Conservation (phyloP, 1,140 invertebrate species). For the Rhynchophorus ferrugineus region DNA sequence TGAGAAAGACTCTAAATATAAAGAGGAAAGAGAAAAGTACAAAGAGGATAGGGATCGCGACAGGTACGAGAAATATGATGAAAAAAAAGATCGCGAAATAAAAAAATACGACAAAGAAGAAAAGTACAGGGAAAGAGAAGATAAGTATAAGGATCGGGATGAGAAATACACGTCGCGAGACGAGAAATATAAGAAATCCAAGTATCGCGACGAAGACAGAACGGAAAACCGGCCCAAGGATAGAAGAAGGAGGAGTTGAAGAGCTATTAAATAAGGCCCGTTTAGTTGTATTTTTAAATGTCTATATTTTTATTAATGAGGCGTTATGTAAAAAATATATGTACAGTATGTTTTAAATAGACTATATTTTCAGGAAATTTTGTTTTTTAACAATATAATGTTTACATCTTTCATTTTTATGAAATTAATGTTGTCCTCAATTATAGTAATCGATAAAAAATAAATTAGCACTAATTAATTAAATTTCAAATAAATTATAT, state of each 20-base stretch:
- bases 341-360: no score
- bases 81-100: constrained; percentile 25
- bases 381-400: no score
- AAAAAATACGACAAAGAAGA: constrained; percentile 32
- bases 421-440: no score
- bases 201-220: constrained; percentile 36
- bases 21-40: constrained; percentile 21
- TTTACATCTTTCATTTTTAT: no score
- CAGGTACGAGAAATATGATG: constrained; percentile 27
- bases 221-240: constrained; percentile 42
- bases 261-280: constrained; percentile 23
- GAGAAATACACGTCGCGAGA: constrained; percentile 23
- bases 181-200: constrained; percentile 33
- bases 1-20: constrained; percentile 27
- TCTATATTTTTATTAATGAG: not conserved
- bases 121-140: constrained; percentile 26
- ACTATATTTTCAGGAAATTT: no score
- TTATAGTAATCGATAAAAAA: no score
- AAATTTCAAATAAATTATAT: not conserved
- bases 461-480: no score
- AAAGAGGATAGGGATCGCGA: constrained; percentile 30
- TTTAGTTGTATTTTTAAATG: not conserved
- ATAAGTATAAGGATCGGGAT: constrained; percentile 26
- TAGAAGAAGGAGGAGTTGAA: constrained; percentile 32
- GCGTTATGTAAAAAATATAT: not conserved